These are phyloP conservation scores for Hermodice carunculata DNA, from an alignment of 2,888 invertebrate genomes.

Conservation along the genomic window DNA sequence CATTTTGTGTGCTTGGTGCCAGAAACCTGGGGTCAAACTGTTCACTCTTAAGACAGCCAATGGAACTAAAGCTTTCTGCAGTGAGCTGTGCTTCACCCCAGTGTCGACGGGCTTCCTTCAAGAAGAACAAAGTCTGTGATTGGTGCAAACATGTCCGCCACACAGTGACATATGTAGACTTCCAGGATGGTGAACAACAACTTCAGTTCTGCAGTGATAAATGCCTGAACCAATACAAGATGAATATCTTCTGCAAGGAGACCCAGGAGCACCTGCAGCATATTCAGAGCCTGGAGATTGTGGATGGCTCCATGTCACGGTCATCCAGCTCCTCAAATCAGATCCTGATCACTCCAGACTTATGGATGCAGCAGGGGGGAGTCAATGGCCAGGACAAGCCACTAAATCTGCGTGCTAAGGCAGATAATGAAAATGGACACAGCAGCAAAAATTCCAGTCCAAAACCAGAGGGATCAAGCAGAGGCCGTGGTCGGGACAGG, in stretches of 20 bases:
- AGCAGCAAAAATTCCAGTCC: neutral
- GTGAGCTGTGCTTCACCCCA: slow-evolving; percentile 84
- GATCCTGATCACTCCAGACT: slow-evolving; percentile 86
- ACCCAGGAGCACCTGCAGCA: slow-evolving; percentile 89
- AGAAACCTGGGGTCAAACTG: slow-evolving; percentile 65
- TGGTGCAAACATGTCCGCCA: slow-evolving; percentile 93
- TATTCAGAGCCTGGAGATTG: slow-evolving; percentile 70
- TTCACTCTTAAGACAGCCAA: slow-evolving; percentile 61
- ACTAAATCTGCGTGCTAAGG: too few relatives aligned
- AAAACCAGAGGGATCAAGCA: neutral
- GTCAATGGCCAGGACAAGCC: neutral
- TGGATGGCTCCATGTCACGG: slow-evolving; percentile 18
- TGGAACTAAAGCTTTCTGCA: slow-evolving; percentile 77
- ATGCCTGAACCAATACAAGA: slow-evolving; percentile 95
- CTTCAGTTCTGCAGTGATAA: slow-evolving; percentile 91
- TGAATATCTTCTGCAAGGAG: slow-evolving; percentile 96
- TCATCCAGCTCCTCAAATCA: slow-evolving; percentile 12
- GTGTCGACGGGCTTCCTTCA: slow-evolving; percentile 90
- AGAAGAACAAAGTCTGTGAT: slow-evolving; percentile 89
- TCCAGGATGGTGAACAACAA: slow-evolving; percentile 91
- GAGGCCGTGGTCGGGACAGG: neutral
- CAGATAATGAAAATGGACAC: too few relatives aligned
- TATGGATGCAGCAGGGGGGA: slow-evolving; percentile 76
- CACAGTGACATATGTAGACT: slow-evolving; percentile 92
- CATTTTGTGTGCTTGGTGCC: slow-evolving; percentile 67